Base-by-base conservation (phyloP, 1,140 invertebrate genomes). In the Copidosoma floridanum region DNA sequence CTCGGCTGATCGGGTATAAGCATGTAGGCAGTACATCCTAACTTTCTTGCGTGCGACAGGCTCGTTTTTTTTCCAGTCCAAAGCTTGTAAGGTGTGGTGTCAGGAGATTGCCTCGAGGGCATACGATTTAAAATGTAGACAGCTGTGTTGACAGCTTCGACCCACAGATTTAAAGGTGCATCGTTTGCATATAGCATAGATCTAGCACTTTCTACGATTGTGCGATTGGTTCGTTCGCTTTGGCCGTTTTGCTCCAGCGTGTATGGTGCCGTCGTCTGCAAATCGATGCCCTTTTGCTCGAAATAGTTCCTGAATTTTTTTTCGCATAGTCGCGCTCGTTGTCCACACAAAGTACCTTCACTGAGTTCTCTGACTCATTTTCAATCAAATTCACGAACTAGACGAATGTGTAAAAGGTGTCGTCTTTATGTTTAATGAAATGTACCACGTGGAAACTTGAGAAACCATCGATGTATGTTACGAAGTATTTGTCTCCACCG, bases 351-450 rank as follows among this genome's bases (percentile, higher is more conserved):
- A 69, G 14, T 16, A 47, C 58, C 38, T 63, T 66, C 1, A 63
- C 50, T 23, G 38, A 68, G 61, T 61, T 67, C 65, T 61, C 63
- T 16, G 58, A 58, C 44, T 76, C 70, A 65, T 71, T 74, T 23
- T 52, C 6, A n/a, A n/a, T 3, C 11, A 2, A 23, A 21, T 14
- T 52, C 7, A 3, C 37, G 23, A 14, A 38, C 37, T 38, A 37
- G 16, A 10, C 27, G 10, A 11, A 52, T 38, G 20, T 50, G 16
- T 2, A 2, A 37, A n/a, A 3, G 1, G 21, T 21, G 21, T 52
- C 48, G 32, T 24, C 20, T 21, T 52, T 52, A 14, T 7, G 2
- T 38, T 38, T 16, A 11, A 38, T 3, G 14, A 52, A 52, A 38
- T 52, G 14, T 38, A 52, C 48, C 12, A 14, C 12, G 20, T 16